Evolutionary conservation across 2,888 invertebrate species (phyloP), one percentile per base, ranked within the genome.

Genomic region (Tyria jacobaeae): DNA sequence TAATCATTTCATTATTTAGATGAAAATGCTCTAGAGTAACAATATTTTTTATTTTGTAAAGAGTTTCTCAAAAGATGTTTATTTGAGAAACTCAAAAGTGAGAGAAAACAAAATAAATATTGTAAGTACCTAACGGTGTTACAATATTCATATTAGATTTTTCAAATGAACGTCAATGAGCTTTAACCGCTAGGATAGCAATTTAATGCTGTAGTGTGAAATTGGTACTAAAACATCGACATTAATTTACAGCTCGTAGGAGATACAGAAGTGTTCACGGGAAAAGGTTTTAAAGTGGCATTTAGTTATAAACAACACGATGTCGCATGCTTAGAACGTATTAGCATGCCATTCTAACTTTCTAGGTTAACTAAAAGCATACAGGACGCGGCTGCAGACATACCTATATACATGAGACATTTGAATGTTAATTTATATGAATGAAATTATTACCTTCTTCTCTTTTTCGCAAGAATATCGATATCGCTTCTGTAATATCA

Each of bases 351-450:
- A 76, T 72, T 63, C 60, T 27, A 64, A 56, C 61, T 73, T 76
- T 78, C 70, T 74, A 74, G 76, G 78, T 78, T 68, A 76, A 60
- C 50, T 47, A 58, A 39, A 55, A 64, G 64, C 60, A 62, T 66
- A 60, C 60, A 57, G 70, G 61, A 64, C 67, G 3, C 27, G 56
- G 51, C 58, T 50, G 61, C 61, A 64, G 62, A 68, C 62, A 62
- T 48, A 54, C 41, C 68, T 58, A 53, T 50, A 65, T 17, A 12
- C 10, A 25, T 14, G 48, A 56, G 48, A 58, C 34, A 51, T 44
- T 44, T 44, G 27, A 31, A 25, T 37, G 37, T 37, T 52, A 37
- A 52, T n/a, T n/a, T 21, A 51, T 52, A 14, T 50, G 24, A 52
- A 35, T 15, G 4, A 25, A 25, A n/a, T 1, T 12, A 25, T n/a